phyloP scores from a whole-genome alignment of 2,888 invertebrate genomes.

The Phytoseiulus persimilis region DNA sequence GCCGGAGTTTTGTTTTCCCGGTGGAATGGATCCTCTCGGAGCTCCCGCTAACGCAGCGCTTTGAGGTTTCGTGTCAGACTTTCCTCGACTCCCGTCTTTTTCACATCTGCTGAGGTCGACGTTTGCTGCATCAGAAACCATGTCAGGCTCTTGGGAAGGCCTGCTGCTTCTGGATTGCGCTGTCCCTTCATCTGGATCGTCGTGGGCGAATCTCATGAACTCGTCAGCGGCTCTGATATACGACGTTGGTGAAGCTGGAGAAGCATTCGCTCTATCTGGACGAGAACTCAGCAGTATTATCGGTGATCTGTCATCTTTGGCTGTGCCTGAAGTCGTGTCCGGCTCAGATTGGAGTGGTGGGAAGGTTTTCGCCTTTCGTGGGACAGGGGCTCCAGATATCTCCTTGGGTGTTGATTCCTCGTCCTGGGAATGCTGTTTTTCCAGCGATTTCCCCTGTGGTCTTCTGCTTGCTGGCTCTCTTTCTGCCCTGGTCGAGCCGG shows the following conservation, averaged over 20 bases:
- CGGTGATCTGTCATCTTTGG: background rate
- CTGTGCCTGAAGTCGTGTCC: background rate
- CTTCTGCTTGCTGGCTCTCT: background rate
- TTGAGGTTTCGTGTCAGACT: too few relatives aligned
- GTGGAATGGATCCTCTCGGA: too few relatives aligned
- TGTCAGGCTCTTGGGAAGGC: too few relatives aligned
- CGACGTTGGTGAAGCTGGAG: background rate
- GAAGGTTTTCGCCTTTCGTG: background rate
- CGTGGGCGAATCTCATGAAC: background rate
- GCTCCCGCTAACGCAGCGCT: too few relatives aligned
- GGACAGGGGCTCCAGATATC: background rate
- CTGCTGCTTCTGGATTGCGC: too few relatives aligned
- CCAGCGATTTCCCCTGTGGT: too few relatives aligned
- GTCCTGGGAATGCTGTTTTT: background rate
- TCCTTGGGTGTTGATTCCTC: background rate
- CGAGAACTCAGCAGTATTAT: background rate
- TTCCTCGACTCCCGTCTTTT: too few relatives aligned
- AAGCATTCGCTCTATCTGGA: background rate
- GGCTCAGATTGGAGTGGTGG: background rate
- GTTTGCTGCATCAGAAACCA: too few relatives aligned
- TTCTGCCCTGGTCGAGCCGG: background rate
- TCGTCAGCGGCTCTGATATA: background rate
- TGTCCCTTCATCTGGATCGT: background rate
- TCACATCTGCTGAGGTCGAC: too few relatives aligned
- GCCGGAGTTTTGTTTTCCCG: too few relatives aligned